Percentiles rank a stretch among this genome's conserved stretches.
These are phyloP conservation scores for Trichonephila inaurata DNA, from an alignment of 1,140 invertebrate species.

Conservation along the genomic window DNA sequence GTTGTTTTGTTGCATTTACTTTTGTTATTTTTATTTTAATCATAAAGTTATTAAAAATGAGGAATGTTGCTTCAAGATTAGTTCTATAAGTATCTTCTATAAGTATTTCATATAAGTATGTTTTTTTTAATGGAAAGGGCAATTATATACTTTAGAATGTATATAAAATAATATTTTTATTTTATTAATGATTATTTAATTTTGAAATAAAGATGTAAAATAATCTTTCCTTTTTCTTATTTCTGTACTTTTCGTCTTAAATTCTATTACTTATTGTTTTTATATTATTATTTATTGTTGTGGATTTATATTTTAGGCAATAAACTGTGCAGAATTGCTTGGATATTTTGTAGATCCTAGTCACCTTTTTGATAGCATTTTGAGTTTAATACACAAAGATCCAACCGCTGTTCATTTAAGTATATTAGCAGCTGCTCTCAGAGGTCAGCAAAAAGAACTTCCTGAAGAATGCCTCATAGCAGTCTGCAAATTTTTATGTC, in stretches of 20 bases:
- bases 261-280: not conserved
- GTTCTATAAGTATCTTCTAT: too few relatives aligned
- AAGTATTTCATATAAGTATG: too few relatives aligned
- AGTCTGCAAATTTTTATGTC: slow-evolving; percentile 44
- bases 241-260: too few relatives aligned
- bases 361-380: slow-evolving; percentile 41
- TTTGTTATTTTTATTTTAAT: not conserved
- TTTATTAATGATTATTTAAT: too few relatives aligned
- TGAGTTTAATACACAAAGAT: slow-evolving; percentile 19
- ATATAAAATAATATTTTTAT: too few relatives aligned
- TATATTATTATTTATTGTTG: not conserved
- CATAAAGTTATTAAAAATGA: not conserved
- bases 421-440: slow-evolving; percentile 53
- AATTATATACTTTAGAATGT: too few relatives aligned
- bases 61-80: too few relatives aligned
- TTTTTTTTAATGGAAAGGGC: too few relatives aligned
- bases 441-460: not conserved
- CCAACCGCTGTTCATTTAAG: slow-evolving; percentile 33
- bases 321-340: slow-evolving; percentile 85
- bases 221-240: too few relatives aligned
- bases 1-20: too few relatives aligned
- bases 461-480: slow-evolving; percentile 37
- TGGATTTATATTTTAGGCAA: slow-evolving; percentile 80
- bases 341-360: slow-evolving; percentile 89
- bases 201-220: too few relatives aligned